Evolutionary conservation across 1,140 invertebrate species (phyloP), one percentile per base, ranked within the genome.

Genomic region (Drosophila lini): DNA sequence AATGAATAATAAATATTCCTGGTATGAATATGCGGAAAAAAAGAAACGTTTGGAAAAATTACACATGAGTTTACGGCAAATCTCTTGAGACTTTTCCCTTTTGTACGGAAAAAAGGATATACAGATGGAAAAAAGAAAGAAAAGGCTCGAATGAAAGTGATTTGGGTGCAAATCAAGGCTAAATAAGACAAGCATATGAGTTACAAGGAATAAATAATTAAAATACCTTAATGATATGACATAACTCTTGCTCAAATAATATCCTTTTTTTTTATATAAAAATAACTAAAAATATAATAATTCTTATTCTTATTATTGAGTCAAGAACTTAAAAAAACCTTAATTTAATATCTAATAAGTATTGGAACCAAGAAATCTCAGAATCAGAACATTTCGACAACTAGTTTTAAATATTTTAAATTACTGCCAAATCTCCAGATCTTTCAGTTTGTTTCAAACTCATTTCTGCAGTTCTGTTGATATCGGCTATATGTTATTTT

Each of bases 1-100:
- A 50, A 34, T 65, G 4, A 28, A 73, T 47, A 44, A 52, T 22
- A 85, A 75, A 64, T 78, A 78, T 44, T 85, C 81, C 70, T n/a
- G 80, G 15, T 55, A 75, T 56, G 81, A 85, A 48, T 78, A 81
- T 50, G 74, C 38, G 0, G n/a, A 50, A 16, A 25, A 78, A 11
- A 45, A 22, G 7, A 32, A 31, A 32, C 28, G 15, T 32, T 42
- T n/a, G 57, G 47, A 25, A 5, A 62, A 31, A 34, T 80, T 19
- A 38, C 28, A 16, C 71, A 77, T 50, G 48, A 58, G 13, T 73
- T 79, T 8, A n/a, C 19, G 1, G 0, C 9, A 3, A 69, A 55
- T 36, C 41, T 41, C 31, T 34, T 62, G 25, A 52, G 42, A 36
- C 0, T 8, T 22, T 0, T 15, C 0, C 31, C 11, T 36, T 42